Evolutionary conservation across 2,797 vertebrate species (phyloP).

Genomic region (Sebastiscus tertius): DNA sequence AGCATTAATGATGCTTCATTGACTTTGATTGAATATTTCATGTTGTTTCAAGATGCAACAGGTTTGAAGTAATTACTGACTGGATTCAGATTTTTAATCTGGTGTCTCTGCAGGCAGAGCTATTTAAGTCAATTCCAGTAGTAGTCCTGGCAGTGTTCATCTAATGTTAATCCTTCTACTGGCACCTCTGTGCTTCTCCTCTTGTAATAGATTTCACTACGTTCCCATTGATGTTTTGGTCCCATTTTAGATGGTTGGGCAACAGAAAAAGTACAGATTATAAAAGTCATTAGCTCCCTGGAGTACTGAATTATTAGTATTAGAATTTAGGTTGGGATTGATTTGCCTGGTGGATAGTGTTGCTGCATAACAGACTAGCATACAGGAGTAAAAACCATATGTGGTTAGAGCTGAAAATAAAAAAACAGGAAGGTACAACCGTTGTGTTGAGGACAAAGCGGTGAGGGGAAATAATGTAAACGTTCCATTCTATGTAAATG

Average conservation of each 20-base stretch:
- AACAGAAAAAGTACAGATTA: background rate
- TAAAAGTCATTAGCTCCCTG: background rate
- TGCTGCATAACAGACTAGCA: background rate
- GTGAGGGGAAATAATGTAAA: constrained; percentile 25
- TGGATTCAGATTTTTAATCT: background rate
- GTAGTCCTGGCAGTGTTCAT: background rate
- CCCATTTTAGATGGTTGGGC: background rate
- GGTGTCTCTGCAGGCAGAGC: background rate
- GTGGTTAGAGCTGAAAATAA: background rate
- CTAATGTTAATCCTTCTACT: background rate
- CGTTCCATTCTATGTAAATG: constrained; percentile 65
- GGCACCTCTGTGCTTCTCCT: background rate
- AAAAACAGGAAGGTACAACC: background rate
- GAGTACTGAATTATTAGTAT: background rate
- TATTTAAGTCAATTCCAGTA: background rate
- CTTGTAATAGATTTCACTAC: background rate
- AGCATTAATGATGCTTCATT: background rate
- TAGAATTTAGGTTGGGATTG: background rate
- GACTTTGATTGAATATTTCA: background rate
- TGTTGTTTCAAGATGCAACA: background rate
- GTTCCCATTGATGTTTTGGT: background rate
- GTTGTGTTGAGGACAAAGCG: background rate
- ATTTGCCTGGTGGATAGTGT: background rate
- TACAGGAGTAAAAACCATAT: background rate
- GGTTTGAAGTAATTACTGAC: background rate